Conservation (phyloP, 2,888 invertebrate species). For the Pandemis corylana region DNA sequence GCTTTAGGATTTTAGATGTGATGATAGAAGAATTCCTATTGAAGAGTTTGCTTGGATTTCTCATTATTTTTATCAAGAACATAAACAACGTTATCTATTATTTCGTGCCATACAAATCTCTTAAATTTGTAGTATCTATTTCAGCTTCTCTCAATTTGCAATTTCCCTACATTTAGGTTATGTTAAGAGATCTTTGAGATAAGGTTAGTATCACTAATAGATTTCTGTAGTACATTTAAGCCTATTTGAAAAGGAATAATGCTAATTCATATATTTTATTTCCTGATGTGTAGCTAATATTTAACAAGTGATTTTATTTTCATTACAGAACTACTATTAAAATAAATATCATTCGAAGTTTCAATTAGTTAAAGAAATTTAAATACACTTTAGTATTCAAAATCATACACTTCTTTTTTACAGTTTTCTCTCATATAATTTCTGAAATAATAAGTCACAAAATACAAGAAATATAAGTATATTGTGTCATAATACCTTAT, state of each 20-base stretch:
- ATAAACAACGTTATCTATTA: conserved; percentile 23
- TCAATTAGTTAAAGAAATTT: too few species aligned
- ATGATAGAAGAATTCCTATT: conserved; percentile 8
- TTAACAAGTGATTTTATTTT: neutral
- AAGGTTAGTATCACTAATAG: neutral
- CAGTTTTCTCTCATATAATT: too few species aligned
- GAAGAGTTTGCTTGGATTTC: conserved; percentile 9
- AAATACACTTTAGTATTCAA: neutral
- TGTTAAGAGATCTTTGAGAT: conserved; percentile 14
- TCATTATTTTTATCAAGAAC: conserved; percentile 10
- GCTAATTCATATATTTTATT: neutral
- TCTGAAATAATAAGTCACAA: too few species aligned
- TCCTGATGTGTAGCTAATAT: neutral
- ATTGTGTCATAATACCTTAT: too few species aligned
- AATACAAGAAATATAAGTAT: too few species aligned
- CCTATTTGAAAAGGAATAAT: too few species aligned
- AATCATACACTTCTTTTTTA: too few species aligned
- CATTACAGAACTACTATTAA: neutral
- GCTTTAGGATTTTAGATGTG: neutral
- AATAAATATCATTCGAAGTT: too few species aligned
- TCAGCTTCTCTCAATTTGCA: neutral
- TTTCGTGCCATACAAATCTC: neutral
- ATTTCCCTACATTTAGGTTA: neutral
- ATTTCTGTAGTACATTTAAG: too few species aligned
- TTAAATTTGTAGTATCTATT: conserved; percentile 1